Percentiles rank a stretch among this genome's conserved stretches.
These are phyloP conservation scores for Trichonephila inaurata DNA, from an alignment of 1,140 invertebrate genomes.

Conservation along the genomic window DNA sequence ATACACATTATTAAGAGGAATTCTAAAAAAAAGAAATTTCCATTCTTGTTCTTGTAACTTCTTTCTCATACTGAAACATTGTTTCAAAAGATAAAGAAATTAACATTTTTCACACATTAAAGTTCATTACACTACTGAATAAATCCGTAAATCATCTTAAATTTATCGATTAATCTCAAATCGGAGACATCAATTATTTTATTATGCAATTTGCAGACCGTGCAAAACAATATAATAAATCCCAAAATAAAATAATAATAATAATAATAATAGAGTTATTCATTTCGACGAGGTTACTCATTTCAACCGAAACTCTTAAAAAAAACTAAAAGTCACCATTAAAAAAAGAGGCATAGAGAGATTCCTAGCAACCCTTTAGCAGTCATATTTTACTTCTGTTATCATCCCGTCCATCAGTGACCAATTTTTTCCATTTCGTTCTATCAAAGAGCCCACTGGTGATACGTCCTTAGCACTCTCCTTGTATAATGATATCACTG, in stretches of 20 bases:
- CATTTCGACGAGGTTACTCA: not conserved
- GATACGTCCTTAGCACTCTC: constrained; percentile 57
- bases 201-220: not conserved
- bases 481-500: constrained; percentile 46
- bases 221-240: not conserved
- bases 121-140: not conserved
- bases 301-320: not conserved
- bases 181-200: not conserved
- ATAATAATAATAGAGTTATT: not conserved
- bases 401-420: not conserved
- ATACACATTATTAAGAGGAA: no score
- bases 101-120: not conserved
- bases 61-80: not conserved
- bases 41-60: not conserved
- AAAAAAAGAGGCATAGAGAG: not conserved
- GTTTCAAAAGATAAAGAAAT: not conserved
- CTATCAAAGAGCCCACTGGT: not conserved
- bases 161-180: not conserved
- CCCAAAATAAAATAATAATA: not conserved
- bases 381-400: constrained; percentile 15
- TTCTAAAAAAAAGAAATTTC: not conserved
- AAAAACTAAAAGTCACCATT: not conserved
- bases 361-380: not conserved
- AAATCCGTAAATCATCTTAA: not conserved
- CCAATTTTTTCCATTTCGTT: constrained; percentile 21